phyloP scores from a whole-genome alignment of 2,113 vertebrate species.

The Fukomys damarensis region DNA sequence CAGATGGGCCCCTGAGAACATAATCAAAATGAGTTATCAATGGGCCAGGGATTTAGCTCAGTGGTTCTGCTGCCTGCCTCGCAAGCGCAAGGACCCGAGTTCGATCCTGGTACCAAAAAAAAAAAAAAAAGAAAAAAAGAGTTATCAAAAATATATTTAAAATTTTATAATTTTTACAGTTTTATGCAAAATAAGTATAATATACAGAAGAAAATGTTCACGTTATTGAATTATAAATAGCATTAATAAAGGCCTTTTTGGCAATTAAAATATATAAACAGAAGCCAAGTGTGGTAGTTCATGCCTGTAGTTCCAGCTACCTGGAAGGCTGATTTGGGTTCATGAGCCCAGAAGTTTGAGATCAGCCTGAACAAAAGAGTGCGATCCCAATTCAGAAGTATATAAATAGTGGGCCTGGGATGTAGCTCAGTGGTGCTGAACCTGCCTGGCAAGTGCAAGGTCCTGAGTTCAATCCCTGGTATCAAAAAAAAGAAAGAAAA shows the following conservation, averaged over 20 bases:
- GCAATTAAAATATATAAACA: neutral
- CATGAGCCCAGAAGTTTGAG: neutral
- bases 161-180: neutral
- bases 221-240: slow-evolving; percentile 6
- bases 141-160: neutral
- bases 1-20: neutral
- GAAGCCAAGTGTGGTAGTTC: neutral
- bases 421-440: no score
- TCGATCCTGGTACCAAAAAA: no score
- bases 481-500: no score
- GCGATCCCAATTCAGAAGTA: neutral
- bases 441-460: no score
- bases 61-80: no score
- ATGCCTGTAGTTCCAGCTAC: neutral
- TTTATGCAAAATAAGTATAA: neutral
- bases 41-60: no score
- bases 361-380: neutral
- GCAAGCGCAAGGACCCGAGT: no score
- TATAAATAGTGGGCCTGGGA: no score
- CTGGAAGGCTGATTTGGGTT: neutral
- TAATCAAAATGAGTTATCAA: neutral
- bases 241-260: slow-evolving; percentile 8
- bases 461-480: no score
- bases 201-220: neutral
- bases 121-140: no score